These are phyloP conservation scores for Halocaridina rubra DNA, from an alignment of 2,888 invertebrate genomes.

Conservation along the genomic window DNA sequence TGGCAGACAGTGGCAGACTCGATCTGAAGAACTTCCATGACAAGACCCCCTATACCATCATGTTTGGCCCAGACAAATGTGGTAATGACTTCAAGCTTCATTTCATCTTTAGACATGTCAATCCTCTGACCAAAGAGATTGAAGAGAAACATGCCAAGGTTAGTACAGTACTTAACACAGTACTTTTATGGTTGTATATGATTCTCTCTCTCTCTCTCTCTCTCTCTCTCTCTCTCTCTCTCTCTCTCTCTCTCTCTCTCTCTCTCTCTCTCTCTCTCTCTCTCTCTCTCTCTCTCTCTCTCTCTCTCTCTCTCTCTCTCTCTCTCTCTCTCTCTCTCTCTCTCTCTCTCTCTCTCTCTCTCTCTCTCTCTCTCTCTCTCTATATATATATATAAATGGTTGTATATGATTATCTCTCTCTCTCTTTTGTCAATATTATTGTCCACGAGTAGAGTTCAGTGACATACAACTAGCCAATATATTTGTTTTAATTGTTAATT, in stretches of 20 bases:
- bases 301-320: background rate
- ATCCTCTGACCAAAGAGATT: constrained; percentile 88
- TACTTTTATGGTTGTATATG: background rate
- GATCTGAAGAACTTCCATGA: constrained; percentile 83
- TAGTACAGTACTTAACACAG: no score
- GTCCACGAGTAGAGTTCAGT: no score
- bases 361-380: no score
- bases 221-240: background rate
- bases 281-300: constrained; percentile 6
- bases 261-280: background rate
- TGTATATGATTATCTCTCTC: no score
- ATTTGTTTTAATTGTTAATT: no score
- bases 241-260: background rate
- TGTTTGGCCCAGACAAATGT: constrained; percentile 99
- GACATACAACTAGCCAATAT: no score
- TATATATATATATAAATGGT: no score
- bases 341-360: background rate
- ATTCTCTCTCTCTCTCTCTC: background rate
- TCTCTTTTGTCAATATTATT: no score
- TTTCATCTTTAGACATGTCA: constrained; percentile 93
- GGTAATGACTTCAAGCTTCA: constrained; percentile 92
- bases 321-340: background rate
- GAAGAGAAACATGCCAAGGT: constrained; percentile 94
- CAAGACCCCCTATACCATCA: constrained; percentile 97
- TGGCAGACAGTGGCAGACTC: constrained; percentile 52